Base-by-base conservation (phyloP, 2,888 invertebrate genomes). In the Diplolepis rosae region DNA sequence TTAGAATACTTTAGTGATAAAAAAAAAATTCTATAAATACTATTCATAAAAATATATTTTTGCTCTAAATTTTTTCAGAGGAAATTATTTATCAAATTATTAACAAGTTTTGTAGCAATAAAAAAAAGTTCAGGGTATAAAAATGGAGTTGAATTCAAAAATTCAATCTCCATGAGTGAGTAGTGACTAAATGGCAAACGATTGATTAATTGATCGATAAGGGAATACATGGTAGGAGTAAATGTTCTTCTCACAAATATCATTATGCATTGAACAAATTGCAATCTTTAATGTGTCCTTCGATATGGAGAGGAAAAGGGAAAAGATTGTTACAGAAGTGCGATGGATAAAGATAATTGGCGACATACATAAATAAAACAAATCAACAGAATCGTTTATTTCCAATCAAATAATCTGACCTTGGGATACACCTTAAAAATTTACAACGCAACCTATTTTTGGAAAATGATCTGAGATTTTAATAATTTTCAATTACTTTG, bases 321-420 rank as follows among this genome's bases (percentile, higher is more conserved):
- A 61, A 61, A 39, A 35, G 61, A 61, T 61, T 61, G 61, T 61
- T 61, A 7, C n/a, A 61, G 61, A 61, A 61, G 61, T 39, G 24
- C 61, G 61, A 61, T 61, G 61, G 61, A 61, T 39, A 22, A 42
- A 61, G 61, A 61, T 61, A 61, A 61, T 42, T 61, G 61, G n/a
- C 61, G 15, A 42, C 39, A 24, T 39, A 24, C 35, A 61, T 61
- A 61, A 61, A 61, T 61, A 39, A 61, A 56, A 56, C 35, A 61
- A 61, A 61, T 39, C 39, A 39, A n/a, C 39, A 61, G n/a, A 27
- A 61, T n/a, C 61, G 61, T 27, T 61, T 61, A 39, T 39, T 24
- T 39, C 15, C 7, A 28, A 54, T 54, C 32, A 30, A 54, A 30
- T 32, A 18, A 54, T 54, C 4, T 4, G 18, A 32, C 54, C 54